Conservation (phyloP, 2,888 invertebrate species). For the Gastrophysa polygoni region DNA sequence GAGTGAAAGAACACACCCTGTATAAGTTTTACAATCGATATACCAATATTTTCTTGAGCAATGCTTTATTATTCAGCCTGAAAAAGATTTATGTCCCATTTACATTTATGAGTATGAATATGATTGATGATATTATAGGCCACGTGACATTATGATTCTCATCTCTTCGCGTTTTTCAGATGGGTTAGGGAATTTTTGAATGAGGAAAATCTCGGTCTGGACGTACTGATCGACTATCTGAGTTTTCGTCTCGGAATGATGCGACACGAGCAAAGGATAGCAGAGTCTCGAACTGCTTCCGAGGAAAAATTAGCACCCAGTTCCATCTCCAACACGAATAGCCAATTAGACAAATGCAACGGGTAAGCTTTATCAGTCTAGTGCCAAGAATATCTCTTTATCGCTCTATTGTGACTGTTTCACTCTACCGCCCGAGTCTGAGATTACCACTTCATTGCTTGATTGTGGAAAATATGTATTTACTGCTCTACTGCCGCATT, state of each 20-base stretch:
- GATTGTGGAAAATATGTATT: too few relatives aligned
- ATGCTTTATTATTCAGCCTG: too few relatives aligned
- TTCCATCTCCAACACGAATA: conserved; percentile 52
- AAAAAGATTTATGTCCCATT: too few relatives aligned
- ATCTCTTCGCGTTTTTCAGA: conserved; percentile 61
- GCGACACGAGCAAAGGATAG: conserved; percentile 85
- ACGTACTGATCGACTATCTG: conserved; percentile 96
- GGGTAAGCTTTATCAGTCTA: conserved; percentile 23
- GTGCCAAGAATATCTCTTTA: too few relatives aligned
- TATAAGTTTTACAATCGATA: too few relatives aligned
- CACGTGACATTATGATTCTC: neutral
- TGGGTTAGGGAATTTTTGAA: conserved; percentile 99
- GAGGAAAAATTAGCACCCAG: conserved; percentile 72
- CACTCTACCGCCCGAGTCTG: neutral
- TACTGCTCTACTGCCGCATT: too few relatives aligned
- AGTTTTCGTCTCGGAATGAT: conserved; percentile 94
- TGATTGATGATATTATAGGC: too few relatives aligned
- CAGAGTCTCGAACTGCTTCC: conserved; percentile 76
- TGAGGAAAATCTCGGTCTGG: conserved; percentile 94
- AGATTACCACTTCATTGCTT: too few relatives aligned
- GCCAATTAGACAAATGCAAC: conserved; percentile 38
- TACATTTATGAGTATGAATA: too few relatives aligned
- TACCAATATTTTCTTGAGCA: too few relatives aligned
- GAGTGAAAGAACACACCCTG: too few relatives aligned
- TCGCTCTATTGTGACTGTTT: neutral